Evolutionary conservation across 2,113 vertebrate genomes (phyloP).

Genomic region (Willisornis vidua): DNA sequence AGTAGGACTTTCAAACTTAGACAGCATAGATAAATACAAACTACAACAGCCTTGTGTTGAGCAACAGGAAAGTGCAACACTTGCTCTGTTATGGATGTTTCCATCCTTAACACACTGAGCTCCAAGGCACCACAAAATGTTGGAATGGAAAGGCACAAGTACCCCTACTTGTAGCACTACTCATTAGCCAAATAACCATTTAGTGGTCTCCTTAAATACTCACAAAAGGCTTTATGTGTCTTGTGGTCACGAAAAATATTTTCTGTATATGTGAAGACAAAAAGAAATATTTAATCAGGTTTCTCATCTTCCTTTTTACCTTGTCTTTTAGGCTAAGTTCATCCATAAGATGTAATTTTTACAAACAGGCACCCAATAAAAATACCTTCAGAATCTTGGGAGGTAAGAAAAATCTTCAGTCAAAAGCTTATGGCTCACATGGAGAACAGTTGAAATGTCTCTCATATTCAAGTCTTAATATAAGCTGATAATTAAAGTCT

Average conservation of each 20-base stretch:
- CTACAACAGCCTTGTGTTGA: neutral
- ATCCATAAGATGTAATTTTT: neutral
- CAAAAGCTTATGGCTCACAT: neutral
- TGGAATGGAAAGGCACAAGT: neutral
- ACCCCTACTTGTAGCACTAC: neutral
- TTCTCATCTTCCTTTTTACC: neutral
- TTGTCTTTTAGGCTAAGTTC: neutral
- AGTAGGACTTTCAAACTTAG: neutral
- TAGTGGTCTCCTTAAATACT: neutral
- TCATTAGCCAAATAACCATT: neutral
- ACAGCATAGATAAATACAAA: neutral
- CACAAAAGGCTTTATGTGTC: neutral
- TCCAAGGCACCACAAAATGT: neutral
- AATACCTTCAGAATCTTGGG: neutral
- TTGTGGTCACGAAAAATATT: neutral
- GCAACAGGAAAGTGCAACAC: neutral
- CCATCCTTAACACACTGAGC: neutral
- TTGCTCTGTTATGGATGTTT: neutral
- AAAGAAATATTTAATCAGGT: neutral
- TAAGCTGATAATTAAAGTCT: slow-evolving; percentile 63
- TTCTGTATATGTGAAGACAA: neutral
- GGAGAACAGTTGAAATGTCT: slow-evolving; percentile 16
- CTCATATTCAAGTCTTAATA: slow-evolving; percentile 33
- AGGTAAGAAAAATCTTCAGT: neutral
- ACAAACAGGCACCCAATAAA: neutral